Percentiles rank a stretch among this genome's conserved stretches.
These are phyloP conservation scores for Orussus abietinus DNA, from an alignment of 1,140 invertebrate genomes.

Conservation along the genomic window DNA sequence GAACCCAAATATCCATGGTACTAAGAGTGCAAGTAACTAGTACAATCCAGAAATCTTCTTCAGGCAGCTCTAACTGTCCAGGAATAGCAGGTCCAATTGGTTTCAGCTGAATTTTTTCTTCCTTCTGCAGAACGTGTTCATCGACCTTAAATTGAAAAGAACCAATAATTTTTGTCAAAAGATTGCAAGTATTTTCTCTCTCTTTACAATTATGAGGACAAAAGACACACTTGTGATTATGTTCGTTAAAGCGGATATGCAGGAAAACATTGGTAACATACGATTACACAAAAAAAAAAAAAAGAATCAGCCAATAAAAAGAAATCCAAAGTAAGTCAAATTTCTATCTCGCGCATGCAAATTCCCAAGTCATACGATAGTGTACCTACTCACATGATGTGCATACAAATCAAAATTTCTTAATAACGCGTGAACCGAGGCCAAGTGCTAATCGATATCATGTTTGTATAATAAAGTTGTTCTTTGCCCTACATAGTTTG, in stretches of 20 bases:
- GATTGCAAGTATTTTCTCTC: too few species aligned
- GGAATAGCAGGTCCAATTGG: constrained; percentile 25
- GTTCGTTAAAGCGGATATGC: too few species aligned
- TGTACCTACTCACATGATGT: constrained; percentile 1
- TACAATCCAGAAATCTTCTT: constrained; percentile 54
- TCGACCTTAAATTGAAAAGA: too few species aligned
- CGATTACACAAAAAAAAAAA: background rate
- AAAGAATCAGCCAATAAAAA: background rate
- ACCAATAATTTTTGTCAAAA: too few species aligned
- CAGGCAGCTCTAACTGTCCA: constrained; percentile 50
- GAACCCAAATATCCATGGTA: constrained; percentile 55
- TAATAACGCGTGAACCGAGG: constrained; percentile 3
- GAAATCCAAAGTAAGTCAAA: background rate
- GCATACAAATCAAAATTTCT: background rate
- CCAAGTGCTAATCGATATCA: constrained; percentile 7
- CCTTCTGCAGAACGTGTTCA: constrained; percentile 5
- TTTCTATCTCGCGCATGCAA: background rate
- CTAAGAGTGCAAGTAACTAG: constrained; percentile 54
- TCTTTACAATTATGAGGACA: too few species aligned
- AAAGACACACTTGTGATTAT: too few species aligned
- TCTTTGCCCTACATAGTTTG: background rate
- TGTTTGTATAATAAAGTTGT: background rate
- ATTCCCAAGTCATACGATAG: background rate
- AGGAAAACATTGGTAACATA: too few species aligned
- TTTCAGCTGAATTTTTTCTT: constrained; percentile 20